Conservation (phyloP, 2,113 vertebrate species). For the Gorsachius goisagi region DNA sequence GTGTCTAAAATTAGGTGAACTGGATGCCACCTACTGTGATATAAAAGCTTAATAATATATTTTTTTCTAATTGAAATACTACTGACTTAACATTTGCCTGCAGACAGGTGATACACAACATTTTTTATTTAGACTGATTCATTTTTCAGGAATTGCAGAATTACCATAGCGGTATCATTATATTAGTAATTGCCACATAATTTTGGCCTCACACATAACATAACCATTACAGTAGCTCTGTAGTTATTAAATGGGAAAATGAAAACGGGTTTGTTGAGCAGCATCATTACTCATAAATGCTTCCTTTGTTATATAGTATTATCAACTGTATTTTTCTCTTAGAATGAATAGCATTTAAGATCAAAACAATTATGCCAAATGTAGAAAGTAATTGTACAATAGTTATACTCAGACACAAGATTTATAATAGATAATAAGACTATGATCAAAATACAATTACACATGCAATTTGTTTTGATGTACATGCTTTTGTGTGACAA, state of each 20-base stretch:
- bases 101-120: not conserved
- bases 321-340: conserved; percentile 7
- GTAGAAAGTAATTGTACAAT: conserved; percentile 8
- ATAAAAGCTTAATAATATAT: not conserved
- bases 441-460: conserved; percentile 22
- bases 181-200: not conserved
- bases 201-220: not conserved
- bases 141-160: not conserved
- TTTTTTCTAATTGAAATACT: not conserved
- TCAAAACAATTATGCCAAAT: conserved; percentile 26
- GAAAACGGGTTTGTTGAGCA: not conserved
- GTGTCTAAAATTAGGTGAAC: not conserved
- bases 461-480: not conserved
- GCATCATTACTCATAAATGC: conserved; percentile 11
- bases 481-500: not conserved
- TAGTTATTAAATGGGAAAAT: not conserved
- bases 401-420: not conserved
- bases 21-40: not conserved
- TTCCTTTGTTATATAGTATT: not conserved
- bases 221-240: not conserved
- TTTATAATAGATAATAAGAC: conserved; percentile 4
- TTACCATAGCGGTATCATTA: not conserved
- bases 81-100: not conserved
- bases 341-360: conserved; percentile 12
- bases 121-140: not conserved